Evolutionary conservation across 2,888 invertebrate species (phyloP).

Genomic region (Athrips mouffetella): DNA sequence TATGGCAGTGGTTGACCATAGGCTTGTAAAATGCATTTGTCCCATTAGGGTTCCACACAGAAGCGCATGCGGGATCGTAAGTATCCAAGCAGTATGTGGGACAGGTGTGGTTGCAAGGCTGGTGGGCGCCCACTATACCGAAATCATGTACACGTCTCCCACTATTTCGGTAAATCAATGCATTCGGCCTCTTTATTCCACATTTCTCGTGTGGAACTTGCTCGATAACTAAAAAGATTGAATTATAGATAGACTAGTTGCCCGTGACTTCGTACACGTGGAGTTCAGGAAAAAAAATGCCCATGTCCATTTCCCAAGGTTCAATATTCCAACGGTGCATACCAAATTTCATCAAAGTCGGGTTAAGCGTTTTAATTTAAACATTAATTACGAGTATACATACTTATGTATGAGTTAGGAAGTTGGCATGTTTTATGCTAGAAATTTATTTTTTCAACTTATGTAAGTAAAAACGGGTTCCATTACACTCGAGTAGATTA

Average conservation of each 20-base stretch:
- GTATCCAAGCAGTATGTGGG: slow-evolving; percentile 58
- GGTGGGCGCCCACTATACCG: slow-evolving; percentile 53
- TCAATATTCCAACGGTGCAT: too few species aligned
- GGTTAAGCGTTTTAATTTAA: too few species aligned
- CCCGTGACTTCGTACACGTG: too few species aligned
- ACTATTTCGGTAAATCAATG: not conserved
- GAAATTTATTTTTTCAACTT: too few species aligned
- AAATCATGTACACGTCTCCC: slow-evolving; percentile 48
- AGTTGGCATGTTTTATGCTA: too few species aligned
- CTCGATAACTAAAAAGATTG: not conserved
- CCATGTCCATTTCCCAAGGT: not conserved
- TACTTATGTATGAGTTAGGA: too few species aligned
- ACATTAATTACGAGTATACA: too few species aligned
- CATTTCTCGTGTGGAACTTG: not conserved
- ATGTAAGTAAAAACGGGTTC: too few species aligned
- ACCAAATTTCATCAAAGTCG: too few species aligned
- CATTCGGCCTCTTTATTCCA: not conserved
- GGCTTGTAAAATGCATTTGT: slow-evolving; percentile 21
- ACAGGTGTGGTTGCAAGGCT: slow-evolving; percentile 63
- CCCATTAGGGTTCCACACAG: slow-evolving; percentile 39
- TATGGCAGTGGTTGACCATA: slow-evolving; percentile 68
- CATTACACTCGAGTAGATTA: too few species aligned
- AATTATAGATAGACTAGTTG: not conserved
- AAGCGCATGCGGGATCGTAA: slow-evolving; percentile 60
- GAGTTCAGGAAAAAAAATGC: not conserved